These are phyloP conservation scores for Laspeyria flexula DNA, from an alignment of 2,888 invertebrate species.

Conservation along the genomic window DNA sequence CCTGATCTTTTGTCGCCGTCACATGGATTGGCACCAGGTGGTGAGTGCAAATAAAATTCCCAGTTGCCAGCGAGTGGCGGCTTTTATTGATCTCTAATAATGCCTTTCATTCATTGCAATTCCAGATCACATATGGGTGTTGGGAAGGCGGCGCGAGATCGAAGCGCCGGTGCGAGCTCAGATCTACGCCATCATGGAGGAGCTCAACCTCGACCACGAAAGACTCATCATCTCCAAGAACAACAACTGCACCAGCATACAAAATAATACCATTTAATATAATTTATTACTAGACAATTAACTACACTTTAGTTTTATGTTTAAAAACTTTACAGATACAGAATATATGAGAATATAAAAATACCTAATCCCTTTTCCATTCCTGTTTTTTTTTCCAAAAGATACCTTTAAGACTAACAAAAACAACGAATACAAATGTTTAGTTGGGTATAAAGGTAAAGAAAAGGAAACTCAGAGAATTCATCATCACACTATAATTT, in stretches of 20 bases:
- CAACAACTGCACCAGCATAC: conserved; percentile 83
- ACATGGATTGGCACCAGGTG: no score
- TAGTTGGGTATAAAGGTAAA: no score
- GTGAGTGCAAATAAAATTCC: no score
- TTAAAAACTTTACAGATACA: not conserved
- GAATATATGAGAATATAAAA: no score
- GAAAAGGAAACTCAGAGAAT: conserved; percentile 25
- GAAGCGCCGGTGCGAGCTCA: conserved; percentile 87
- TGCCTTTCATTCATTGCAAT: not conserved
- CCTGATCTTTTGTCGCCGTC: no score
- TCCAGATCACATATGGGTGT: conserved; percentile 90
- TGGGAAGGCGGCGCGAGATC: conserved; percentile 89
- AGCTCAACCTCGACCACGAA: conserved; percentile 88
- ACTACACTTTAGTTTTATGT: not conserved
- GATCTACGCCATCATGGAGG: conserved; percentile 87
- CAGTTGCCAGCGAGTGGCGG: no score
- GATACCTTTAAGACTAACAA: no score
- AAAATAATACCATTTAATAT: conserved; percentile 11
- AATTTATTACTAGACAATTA: not conserved
- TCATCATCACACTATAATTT: conserved; percentile 46
- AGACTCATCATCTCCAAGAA: conserved; percentile 90
- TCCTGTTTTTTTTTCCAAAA: no score
- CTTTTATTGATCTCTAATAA: no score
- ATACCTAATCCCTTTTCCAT: no score
- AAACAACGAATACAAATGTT: no score